A percentile compares a stretch with the other conserved stretches of the same genome.
These are phyloP conservation scores for Drosophila aff. DNA, from an alignment of 1,140 invertebrate genomes.

Conservation along the genomic window DNA sequence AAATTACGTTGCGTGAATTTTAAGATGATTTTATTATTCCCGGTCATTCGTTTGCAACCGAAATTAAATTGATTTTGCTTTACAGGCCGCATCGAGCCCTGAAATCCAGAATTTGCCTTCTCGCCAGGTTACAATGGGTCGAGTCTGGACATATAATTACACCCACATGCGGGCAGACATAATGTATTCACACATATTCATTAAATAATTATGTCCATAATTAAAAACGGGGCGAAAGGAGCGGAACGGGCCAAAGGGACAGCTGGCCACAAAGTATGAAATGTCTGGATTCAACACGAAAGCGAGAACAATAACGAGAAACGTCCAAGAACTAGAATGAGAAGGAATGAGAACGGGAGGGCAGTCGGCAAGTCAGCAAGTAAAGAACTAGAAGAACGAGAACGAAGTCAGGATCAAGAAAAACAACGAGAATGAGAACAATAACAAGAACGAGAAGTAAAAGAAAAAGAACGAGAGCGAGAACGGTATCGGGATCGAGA, in stretches of 20 bases:
- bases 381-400: background rate
- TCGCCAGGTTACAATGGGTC: conserved; percentile 33
- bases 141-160: conserved; percentile 60
- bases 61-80: conserved; percentile 73
- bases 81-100: background rate
- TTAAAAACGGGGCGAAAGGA: conserved; percentile 62
- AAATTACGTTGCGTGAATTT: conserved; percentile 63
- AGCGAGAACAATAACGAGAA: background rate
- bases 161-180: conserved; percentile 25
- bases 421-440: background rate
- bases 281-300: conserved; percentile 1
- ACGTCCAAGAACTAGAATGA: background rate
- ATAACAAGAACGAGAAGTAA: background rate
- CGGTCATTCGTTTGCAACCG: conserved; percentile 36
- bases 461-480: background rate
- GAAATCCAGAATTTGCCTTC: conserved; percentile 5
- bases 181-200: conserved; percentile 59
- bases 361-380: too few species aligned
- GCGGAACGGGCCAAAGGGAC: background rate
- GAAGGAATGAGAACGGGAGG: background rate
- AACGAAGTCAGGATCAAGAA: background rate
- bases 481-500: too few species aligned
- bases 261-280: background rate
- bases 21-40: conserved; percentile 70
- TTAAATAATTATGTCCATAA: conserved; percentile 79